Percentiles rank a stretch among this genome's conserved stretches.
phyloP scores from a whole-genome alignment of 2,113 vertebrate species.

The Hypocryptadius cinnamomeus region DNA sequence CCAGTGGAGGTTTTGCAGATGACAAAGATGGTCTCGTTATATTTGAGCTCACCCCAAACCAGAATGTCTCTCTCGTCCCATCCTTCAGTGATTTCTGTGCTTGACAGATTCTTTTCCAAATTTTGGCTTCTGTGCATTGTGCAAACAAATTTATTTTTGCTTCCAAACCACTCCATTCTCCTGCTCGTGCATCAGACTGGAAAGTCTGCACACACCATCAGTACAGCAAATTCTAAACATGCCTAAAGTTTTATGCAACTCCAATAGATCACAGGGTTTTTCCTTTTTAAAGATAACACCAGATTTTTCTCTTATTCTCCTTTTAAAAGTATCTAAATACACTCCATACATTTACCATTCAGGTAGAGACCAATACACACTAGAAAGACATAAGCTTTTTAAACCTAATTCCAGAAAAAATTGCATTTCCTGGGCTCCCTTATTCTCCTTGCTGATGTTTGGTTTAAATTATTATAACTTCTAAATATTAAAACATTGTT shows the following conservation, averaged over 20 bases:
- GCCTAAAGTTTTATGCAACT: background rate
- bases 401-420: background rate
- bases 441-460: background rate
- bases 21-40: background rate
- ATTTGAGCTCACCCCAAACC: background rate
- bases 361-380: background rate
- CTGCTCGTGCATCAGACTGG: background rate
- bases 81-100: background rate
- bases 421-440: background rate
- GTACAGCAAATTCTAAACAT: background rate
- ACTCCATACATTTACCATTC: background rate
- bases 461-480: background rate
- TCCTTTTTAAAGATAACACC: background rate
- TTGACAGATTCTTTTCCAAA: background rate
- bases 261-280: slow-evolving; percentile 2
- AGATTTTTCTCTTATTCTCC: background rate
- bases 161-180: background rate
- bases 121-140: background rate
- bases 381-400: background rate
- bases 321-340: background rate
- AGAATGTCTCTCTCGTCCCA: background rate
- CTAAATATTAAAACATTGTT: background rate
- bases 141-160: background rate
- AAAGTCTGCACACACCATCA: background rate
- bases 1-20: background rate